Percentiles rank a stretch among this genome's conserved stretches.
Conservation (phyloP, 2,797 vertebrate genomes). For the Acrocephalus scirpaceus region DNA sequence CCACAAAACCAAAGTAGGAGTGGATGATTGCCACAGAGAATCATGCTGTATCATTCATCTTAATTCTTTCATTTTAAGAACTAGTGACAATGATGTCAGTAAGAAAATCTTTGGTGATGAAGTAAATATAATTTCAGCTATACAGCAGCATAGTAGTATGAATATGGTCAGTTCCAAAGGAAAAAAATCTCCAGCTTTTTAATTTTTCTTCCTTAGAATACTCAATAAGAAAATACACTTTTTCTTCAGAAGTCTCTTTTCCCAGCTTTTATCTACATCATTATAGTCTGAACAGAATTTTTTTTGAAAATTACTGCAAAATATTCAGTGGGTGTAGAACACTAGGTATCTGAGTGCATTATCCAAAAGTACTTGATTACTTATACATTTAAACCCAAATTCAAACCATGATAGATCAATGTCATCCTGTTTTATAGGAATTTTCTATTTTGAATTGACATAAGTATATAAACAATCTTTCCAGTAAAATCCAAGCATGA, state of each 20-base stretch:
- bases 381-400: neutral
- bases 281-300: neutral
- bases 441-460: neutral
- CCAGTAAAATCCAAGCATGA: neutral
- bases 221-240: neutral
- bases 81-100: constrained; percentile 24
- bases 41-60: constrained; percentile 66
- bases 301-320: neutral
- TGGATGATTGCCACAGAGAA: constrained; percentile 36
- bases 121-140: constrained; percentile 33
- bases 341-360: neutral
- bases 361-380: neutral
- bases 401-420: neutral
- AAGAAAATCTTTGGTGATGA: constrained; percentile 6
- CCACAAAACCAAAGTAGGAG: neutral
- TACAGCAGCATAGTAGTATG: neutral
- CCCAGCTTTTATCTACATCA: neutral
- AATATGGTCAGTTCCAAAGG: neutral
- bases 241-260: neutral
- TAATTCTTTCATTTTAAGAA: constrained; percentile 71
- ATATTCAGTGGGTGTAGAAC: neutral
- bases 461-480: neutral
- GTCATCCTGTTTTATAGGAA: neutral
- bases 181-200: neutral
- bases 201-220: neutral